Conservation (phyloP, 2,888 invertebrate species). For the Eristalinus aeneus region DNA sequence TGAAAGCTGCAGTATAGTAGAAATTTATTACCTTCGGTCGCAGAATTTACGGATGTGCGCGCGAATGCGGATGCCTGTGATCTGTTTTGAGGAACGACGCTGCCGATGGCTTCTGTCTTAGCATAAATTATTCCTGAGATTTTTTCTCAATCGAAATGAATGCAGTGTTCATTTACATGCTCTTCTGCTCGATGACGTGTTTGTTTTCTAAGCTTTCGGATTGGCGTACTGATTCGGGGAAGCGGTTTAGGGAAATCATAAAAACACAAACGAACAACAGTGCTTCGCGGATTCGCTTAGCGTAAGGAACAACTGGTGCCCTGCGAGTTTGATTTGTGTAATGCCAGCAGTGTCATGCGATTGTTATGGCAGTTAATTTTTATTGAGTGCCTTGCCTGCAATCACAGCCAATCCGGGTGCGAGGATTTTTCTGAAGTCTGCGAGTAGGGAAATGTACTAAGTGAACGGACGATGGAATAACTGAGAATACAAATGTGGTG, state of each 20-base stretch:
- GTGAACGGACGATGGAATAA: too few species aligned
- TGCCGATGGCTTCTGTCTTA: constrained; percentile 29
- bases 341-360: neutral
- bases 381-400: neutral
- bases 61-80: constrained; percentile 46
- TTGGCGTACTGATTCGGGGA: neutral
- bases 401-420: neutral
- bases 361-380: neutral
- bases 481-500: too few species aligned
- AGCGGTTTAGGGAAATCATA: neutral
- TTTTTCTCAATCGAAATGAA: neutral
- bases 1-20: constrained; percentile 57
- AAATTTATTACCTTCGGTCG: constrained; percentile 59
- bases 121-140: constrained; percentile 46
- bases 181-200: neutral
- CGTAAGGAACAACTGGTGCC: neutral
- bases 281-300: neutral
- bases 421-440: neutral
- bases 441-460: too few species aligned
- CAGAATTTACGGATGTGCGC: constrained; percentile 59
- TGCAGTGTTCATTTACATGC: neutral
- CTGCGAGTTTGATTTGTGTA: neutral
- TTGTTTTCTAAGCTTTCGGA: neutral
- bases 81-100: constrained; percentile 34
- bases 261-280: neutral